phyloP scores from a whole-genome alignment of 1,140 invertebrate species.

The Drosophila baimaii region DNA sequence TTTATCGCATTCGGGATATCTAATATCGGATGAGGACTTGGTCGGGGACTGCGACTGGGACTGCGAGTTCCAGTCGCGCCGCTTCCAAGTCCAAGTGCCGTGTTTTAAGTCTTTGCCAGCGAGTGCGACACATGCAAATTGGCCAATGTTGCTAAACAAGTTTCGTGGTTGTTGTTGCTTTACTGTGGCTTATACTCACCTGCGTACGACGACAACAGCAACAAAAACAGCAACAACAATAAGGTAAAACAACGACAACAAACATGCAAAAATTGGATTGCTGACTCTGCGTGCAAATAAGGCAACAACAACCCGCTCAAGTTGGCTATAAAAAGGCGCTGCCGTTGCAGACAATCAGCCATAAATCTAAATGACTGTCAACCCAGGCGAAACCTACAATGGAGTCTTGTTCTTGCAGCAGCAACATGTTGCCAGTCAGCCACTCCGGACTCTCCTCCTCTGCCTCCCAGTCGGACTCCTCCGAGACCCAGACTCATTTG shows the following conservation, averaged over 20 bases:
- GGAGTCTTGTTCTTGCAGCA: slow-evolving; percentile 63
- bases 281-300: slow-evolving; percentile 61
- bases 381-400: slow-evolving; percentile 76
- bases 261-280: slow-evolving; percentile 65
- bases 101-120: slow-evolving; percentile 30
- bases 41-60: slow-evolving; percentile 12
- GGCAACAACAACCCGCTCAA: slow-evolving; percentile 43
- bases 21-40: slow-evolving; percentile 59
- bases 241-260: slow-evolving; percentile 42
- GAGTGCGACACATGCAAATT: slow-evolving; percentile 82
- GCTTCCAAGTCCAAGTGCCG: slow-evolving; percentile 19
- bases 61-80: slow-evolving; percentile 6
- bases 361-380: slow-evolving; percentile 84
- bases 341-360: slow-evolving; percentile 78
- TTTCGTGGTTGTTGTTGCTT: slow-evolving; percentile 50
- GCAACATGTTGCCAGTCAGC: slow-evolving; percentile 65
- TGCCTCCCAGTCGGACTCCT: background rate
- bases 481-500: slow-evolving; percentile 63
- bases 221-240: slow-evolving; percentile 37
- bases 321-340: slow-evolving; percentile 72
- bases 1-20: slow-evolving; percentile 79
- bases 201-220: slow-evolving; percentile 67
- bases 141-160: slow-evolving; percentile 80
- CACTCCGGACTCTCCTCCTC: background rate
- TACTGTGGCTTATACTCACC: slow-evolving; percentile 72